Percentiles rank a stretch among this genome's conserved stretches.
phyloP scores from a whole-genome alignment of 2,797 vertebrate genomes.

The Sebastes kiyomatsui region DNA sequence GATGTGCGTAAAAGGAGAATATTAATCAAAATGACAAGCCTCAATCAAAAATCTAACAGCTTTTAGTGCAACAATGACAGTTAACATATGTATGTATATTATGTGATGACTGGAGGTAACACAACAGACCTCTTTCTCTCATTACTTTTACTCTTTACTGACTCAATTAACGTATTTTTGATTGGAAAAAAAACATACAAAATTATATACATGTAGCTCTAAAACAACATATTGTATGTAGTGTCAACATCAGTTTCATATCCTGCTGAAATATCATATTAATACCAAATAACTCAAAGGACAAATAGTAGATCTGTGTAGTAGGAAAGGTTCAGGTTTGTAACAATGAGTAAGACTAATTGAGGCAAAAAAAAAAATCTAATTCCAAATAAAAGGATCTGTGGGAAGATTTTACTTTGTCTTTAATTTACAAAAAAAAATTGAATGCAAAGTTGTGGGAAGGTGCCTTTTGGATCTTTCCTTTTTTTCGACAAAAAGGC shows the following conservation, averaged over 20 bases:
- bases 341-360: neutral
- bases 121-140: neutral
- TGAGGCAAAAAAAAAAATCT: neutral
- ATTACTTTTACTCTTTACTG: neutral
- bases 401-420: neutral
- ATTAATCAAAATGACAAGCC: neutral
- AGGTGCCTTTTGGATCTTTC: rapidly evolving
- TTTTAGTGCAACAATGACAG: neutral
- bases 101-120: neutral
- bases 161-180: neutral
- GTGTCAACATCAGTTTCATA: neutral
- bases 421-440: neutral
- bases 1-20: neutral
- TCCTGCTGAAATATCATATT: neutral
- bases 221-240: neutral
- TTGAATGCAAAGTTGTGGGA: neutral
- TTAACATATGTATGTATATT: too few relatives aligned
- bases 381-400: neutral
- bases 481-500: neutral
- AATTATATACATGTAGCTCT: neutral
- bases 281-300: too few relatives aligned
- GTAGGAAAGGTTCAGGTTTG: neutral
- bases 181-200: neutral
- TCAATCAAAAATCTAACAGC: neutral
- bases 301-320: neutral